phyloP scores from a whole-genome alignment of 2,113 vertebrate species.

The Electrona antarctica region DNA sequence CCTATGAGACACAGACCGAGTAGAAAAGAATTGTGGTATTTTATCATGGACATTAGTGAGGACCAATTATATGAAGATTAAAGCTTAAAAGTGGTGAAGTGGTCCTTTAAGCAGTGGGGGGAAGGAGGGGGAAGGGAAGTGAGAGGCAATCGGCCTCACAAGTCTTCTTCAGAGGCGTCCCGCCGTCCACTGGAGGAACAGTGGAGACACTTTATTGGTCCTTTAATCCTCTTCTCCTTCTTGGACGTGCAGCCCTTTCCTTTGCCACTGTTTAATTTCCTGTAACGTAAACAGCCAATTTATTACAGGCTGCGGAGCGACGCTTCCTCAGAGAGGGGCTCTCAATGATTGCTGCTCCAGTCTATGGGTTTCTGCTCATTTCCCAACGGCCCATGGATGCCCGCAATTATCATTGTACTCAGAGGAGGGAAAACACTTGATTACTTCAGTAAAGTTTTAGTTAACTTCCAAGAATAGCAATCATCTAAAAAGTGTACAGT shows the following conservation, averaged over 20 bases:
- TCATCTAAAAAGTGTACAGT: conserved; percentile 11
- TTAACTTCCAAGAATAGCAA: conserved; percentile 41
- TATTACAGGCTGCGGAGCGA: conserved; percentile 66
- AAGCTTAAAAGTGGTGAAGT: conserved; percentile 49
- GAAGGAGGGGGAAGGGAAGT: no score
- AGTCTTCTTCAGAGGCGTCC: no score
- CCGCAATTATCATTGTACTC: conserved; percentile 33
- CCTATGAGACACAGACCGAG: no score
- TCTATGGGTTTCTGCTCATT: conserved; percentile 46
- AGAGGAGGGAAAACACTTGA: conserved; percentile 9
- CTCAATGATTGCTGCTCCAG: conserved; percentile 41
- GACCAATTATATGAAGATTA: background rate
- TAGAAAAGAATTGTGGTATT: no score
- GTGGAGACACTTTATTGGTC: conserved; percentile 23
- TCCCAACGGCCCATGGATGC: conserved; percentile 46
- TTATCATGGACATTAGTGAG: no score
- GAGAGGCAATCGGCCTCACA: no score
- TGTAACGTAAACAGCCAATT: conserved; percentile 76
- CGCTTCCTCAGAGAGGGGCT: conserved; percentile 54
- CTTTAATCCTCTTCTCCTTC: conserved; percentile 51
- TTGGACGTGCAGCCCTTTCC: conserved; percentile 59
- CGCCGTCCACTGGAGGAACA: conserved; percentile 11
- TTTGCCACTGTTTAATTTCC: conserved; percentile 74
- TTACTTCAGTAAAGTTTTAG: conserved; percentile 39
- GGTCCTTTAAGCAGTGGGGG: conserved; percentile 48